These are phyloP conservation scores for Sthenelais limicola DNA, from an alignment of 2,888 invertebrate species.

Conservation along the genomic window DNA sequence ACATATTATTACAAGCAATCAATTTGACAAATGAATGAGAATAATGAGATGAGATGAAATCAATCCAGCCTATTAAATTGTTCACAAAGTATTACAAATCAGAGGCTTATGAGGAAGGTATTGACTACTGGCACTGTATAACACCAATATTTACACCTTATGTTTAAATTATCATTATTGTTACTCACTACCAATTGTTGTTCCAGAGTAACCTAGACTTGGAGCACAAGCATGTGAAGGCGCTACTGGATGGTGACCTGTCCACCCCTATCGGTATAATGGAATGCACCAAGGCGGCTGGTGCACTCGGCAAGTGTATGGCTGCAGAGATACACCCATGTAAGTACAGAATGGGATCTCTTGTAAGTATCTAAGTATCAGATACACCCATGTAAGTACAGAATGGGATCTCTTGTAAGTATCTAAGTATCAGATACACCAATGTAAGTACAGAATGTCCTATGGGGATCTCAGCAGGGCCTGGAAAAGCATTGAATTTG, in stretches of 20 bases:
- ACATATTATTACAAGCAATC: too few relatives aligned
- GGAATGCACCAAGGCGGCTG: conserved; percentile 79
- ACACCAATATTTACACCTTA: too few relatives aligned
- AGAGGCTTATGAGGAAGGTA: too few relatives aligned
- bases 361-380: conserved; percentile 48
- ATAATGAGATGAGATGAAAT: too few relatives aligned
- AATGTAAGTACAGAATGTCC: conserved; percentile 56
- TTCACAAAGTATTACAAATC: too few relatives aligned
- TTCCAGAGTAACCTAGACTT: conserved; percentile 80
- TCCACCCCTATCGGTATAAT: conserved; percentile 75
- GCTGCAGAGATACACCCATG: conserved; percentile 74
- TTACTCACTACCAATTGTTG: conserved; percentile 21
- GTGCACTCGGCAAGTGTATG: conserved; percentile 83
- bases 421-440: conserved; percentile 68
- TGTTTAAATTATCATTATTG: too few relatives aligned
- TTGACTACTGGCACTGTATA: too few relatives aligned
- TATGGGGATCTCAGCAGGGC: background rate
- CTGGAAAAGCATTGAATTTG: too few relatives aligned
- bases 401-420: background rate
- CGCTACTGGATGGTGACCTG: conserved; percentile 83
- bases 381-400: conserved; percentile 67
- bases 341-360: conserved; percentile 48
- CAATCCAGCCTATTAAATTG: too few relatives aligned
- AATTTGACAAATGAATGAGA: too few relatives aligned
- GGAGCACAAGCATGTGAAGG: conserved; percentile 79